phyloP scores from a whole-genome alignment of 92 coral and sea anemone species.

The Phymanthus crucifer region DNA sequence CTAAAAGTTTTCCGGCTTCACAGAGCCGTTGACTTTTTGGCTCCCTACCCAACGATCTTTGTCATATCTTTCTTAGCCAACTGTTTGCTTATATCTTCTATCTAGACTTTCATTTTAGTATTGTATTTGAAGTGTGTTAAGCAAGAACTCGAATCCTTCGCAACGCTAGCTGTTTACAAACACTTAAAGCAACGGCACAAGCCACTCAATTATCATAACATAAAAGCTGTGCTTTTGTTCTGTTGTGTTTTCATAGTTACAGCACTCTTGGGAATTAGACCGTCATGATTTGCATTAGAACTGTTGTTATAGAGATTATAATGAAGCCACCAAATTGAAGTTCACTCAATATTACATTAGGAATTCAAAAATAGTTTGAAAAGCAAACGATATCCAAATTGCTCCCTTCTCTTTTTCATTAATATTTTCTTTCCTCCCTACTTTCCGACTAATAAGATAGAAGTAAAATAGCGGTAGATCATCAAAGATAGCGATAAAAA shows the following conservation, averaged over 20 bases:
- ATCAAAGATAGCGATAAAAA: not conserved
- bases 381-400: not conserved
- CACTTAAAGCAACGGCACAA: slow-evolving; percentile 19
- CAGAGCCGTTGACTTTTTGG: not conserved
- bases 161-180: slow-evolving; percentile 25
- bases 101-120: not conserved
- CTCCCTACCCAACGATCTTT: not conserved
- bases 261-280: slow-evolving; percentile 30
- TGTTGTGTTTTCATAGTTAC: slow-evolving; percentile 31
- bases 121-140: not conserved
- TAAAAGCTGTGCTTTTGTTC: slow-evolving; percentile 18
- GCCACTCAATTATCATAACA: slow-evolving; percentile 29
- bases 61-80: not conserved
- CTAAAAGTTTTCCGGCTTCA: not conserved
- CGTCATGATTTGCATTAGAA: slow-evolving; percentile 20
- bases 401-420: not conserved
- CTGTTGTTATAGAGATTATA: slow-evolving; percentile 23
- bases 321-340: not conserved
- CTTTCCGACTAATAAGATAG: not conserved
- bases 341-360: not conserved
- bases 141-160: not conserved
- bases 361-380: not conserved
- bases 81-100: not conserved
- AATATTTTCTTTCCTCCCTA: not conserved
- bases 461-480: not conserved